These are phyloP conservation scores for Nesogale talazaci DNA, from an alignment of 2,113 vertebrate genomes.

Conservation along the genomic window DNA sequence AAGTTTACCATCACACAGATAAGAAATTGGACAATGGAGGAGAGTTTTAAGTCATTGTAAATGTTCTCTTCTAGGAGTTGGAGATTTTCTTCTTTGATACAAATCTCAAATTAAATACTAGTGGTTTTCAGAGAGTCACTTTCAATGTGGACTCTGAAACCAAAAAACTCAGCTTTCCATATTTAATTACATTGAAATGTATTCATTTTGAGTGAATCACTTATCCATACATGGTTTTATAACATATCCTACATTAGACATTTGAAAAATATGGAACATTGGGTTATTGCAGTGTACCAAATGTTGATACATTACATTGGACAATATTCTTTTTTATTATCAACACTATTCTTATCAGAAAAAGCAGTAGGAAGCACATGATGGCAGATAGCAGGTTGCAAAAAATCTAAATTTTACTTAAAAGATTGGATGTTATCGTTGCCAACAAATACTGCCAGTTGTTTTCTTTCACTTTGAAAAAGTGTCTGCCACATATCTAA, in stretches of 20 bases:
- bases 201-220: neutral
- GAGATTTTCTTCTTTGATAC: neutral
- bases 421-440: neutral
- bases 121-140: neutral
- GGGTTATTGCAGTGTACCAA: neutral
- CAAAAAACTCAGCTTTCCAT: neutral
- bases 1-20: neutral
- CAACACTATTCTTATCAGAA: neutral
- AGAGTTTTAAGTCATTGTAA: neutral
- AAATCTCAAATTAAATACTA: neutral
- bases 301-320: neutral
- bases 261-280: neutral
- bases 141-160: neutral
- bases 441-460: neutral
- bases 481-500: neutral
- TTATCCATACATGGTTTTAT: neutral
- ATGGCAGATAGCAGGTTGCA: neutral
- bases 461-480: slow-evolving; percentile 10
- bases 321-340: neutral
- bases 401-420: neutral
- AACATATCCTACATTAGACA: neutral
- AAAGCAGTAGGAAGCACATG: neutral
- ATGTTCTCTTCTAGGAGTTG: neutral
- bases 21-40: neutral
- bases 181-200: neutral